Base-by-base conservation (phyloP, 2,797 vertebrate genomes). In the Sciurus carolinensis region DNA sequence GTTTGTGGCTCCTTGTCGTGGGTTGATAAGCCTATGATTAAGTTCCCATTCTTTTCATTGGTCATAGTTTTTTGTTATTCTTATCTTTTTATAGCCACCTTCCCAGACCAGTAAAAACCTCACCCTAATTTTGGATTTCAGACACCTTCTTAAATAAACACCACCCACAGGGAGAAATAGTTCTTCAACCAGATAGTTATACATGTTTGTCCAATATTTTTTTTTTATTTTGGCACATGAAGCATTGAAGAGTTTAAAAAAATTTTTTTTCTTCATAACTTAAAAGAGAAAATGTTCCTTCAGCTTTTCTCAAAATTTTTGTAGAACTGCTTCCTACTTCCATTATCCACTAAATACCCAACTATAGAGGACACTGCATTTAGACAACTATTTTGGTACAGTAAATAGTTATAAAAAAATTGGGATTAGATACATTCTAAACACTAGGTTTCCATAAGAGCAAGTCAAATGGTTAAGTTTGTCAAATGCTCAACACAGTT, bases 11-110 rank as follows among this genome's bases (percentile, higher is more conserved):
- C 73, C 94, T 97, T 7, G 1, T 83, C 96, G 95, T 81, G 95
- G 95, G 36, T 26, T 73, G 85, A 85, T 91, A 96, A 96, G 89
- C 84, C 96, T 97, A 52, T 97, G 89, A 97, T 97, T 95, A 98
- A 97, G 67, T 97, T 96, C 44, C 86, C 76, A 36, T 71, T 81
- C 71, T 50, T 90, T 97, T 92, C 87, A 39, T 62, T 92, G 81
- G 50, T 75, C 97, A 54, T 93, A 54, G 44, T 12, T 10, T 97
- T 97, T 97, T 77, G 86, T 97, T 97, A 90, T 93, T 93, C 81
- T 96, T 93, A 92, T 93, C 87, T 96, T 97, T 95, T 85, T 88
- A 97, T 87, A 94, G 50, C 62, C 90, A 44, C 69, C 94, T 97
- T 97, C 54, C 73, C 92, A 73, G 28, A 66, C n/a, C 28, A 97